A percentile compares a stretch with the other conserved stretches of the same genome.
Evolutionary conservation across 2,797 vertebrate species (phyloP).

Genomic region (Hirundo rustica): DNA sequence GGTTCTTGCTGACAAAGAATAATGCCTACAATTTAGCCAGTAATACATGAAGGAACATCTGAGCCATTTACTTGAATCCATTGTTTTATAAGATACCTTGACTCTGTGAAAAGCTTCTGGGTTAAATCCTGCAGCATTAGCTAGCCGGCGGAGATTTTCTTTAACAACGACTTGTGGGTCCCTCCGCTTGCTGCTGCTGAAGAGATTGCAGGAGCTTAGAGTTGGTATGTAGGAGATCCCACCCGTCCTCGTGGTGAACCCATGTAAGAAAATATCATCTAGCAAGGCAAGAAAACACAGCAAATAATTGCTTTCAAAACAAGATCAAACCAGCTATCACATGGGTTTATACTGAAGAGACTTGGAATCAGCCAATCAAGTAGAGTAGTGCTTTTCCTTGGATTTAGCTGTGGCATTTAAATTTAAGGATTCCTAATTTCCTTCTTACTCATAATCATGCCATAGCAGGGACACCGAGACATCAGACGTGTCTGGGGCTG

Average conservation of each 20-base stretch:
- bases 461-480: background rate
- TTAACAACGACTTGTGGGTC: slow-evolving; percentile 83
- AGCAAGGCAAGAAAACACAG: slow-evolving; percentile 9
- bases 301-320: background rate
- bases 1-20: background rate
- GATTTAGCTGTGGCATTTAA: background rate
- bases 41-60: background rate
- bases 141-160: slow-evolving; percentile 89
- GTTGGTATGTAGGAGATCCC: slow-evolving; percentile 87
- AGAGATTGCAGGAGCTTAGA: slow-evolving; percentile 89
- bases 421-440: background rate
- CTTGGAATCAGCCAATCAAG: background rate
- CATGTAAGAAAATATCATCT: slow-evolving; percentile 86
- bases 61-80: background rate
- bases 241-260: slow-evolving; percentile 88
- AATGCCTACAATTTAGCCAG: background rate
- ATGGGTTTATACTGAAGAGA: background rate
- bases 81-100: slow-evolving; percentile 79
- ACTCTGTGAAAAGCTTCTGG: slow-evolving; percentile 77
- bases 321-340: background rate
- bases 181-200: slow-evolving; percentile 84
- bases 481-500: background rate
- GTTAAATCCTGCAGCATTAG: slow-evolving; percentile 83
- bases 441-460: background rate
- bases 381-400: background rate